Base-by-base conservation (phyloP, 37 sponge, comb jelly and placozoan species). In the Aphrocallistes beatrix region DNA sequence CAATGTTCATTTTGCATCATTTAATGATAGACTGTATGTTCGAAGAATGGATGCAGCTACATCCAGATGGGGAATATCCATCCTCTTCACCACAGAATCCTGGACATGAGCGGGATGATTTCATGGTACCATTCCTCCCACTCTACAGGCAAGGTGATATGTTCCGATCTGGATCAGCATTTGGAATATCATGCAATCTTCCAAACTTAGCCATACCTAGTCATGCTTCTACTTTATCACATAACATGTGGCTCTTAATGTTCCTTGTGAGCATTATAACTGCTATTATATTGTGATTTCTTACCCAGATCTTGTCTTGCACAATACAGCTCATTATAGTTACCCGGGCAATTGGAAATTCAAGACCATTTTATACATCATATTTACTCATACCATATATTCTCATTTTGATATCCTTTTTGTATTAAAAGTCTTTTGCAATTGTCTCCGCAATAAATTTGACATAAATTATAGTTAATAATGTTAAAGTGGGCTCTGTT, bases 1-100 rank as follows among this genome's bases (percentile, higher is more conserved):
- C 92, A 19, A 81, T 90, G 0, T 92, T 92, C 85, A 81, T 87
- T 38, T n/a, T 88, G 1, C 92, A 92, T 38, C 92, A 92, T 42
- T 37, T 83, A 0, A 92, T 87, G 85, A 50, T 89, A 28, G 92
- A 92, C 51, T 85, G 88, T 36, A 60, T 92, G 38, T 85, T 92
- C 37, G 88, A 88, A 39, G 81, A 84, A 60, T 89, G 90, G 90
- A 30, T 89, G 39, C 1, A 25, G 37, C 23, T 37, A 47, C 47
- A 87, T 47, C 83, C 85, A 19, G 39, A 81, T 38, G 89, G 60
- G 1, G 36, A 34, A 1, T 81, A 87, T 37, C 83, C 85, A 0
- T 23, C 28, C 0, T 23, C 37, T 38, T 19, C 38, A 17, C 40
- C 21, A 28, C 51, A 51, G 37, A n/a, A 37, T 0, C 36, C 37